These are phyloP conservation scores for Pomacea maculata DNA, from an alignment of 1,140 invertebrate genomes.

Conservation along the genomic window DNA sequence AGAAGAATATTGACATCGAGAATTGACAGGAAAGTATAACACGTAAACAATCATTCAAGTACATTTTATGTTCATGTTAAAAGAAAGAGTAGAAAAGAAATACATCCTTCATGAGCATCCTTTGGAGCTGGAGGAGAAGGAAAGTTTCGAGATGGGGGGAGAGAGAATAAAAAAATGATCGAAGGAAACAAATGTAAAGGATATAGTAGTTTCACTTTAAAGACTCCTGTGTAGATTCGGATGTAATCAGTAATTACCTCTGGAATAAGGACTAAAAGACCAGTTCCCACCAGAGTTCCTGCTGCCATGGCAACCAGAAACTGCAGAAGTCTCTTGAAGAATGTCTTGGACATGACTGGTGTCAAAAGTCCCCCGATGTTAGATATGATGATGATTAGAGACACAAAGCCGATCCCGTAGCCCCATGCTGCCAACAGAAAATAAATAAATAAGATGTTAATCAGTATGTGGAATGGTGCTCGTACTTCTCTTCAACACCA, in stretches of 20 bases:
- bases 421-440: slow-evolving; percentile 70
- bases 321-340: slow-evolving; percentile 71
- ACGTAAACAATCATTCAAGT: no score
- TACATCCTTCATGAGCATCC: no score
- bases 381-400: slow-evolving; percentile 72
- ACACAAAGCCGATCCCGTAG: slow-evolving; percentile 72
- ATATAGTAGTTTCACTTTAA: no score
- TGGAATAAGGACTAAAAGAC: slow-evolving; percentile 51
- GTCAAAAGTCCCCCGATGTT: slow-evolving; percentile 72
- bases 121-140: no score
- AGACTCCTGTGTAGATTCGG: no score
- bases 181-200: no score
- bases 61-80: no score
- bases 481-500: not conserved
- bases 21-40: not conserved
- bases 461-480: no score
- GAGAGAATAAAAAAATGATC: no score
- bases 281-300: slow-evolving; percentile 72
- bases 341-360: slow-evolving; percentile 70
- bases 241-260: slow-evolving; percentile 37
- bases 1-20: not conserved
- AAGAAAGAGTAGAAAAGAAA: no score
- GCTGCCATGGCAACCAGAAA: slow-evolving; percentile 75
- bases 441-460: no score
- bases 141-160: no score